phyloP scores from a whole-genome alignment of 2,888 invertebrate species.

The Drosophila koepferae region DNA sequence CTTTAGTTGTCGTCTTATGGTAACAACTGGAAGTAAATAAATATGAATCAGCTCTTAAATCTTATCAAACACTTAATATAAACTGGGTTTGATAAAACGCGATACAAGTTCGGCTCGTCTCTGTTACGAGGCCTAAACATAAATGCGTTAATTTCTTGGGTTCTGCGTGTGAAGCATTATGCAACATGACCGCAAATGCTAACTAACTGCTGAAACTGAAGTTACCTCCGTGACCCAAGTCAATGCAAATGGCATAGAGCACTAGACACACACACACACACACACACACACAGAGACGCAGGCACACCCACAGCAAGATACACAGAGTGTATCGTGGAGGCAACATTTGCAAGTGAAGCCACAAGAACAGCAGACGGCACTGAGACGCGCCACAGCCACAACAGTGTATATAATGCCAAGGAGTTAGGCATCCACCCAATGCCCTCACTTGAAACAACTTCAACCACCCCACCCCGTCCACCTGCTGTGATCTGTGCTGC shows the following conservation, averaged over 20 bases:
- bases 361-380: conserved; percentile 53
- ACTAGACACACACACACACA: conserved; percentile 10
- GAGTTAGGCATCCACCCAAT: conserved; percentile 24
- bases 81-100: too few relatives aligned
- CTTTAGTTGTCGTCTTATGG: too few relatives aligned
- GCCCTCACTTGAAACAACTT: neutral
- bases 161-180: conserved; percentile 3
- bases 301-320: conserved; percentile 25
- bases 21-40: too few relatives aligned
- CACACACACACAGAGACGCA: conserved; percentile 1
- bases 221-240: conserved; percentile 45
- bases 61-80: too few relatives aligned
- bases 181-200: conserved; percentile 42
- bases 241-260: conserved; percentile 34
- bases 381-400: conserved; percentile 46
- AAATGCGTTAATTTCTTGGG: conserved; percentile 20
- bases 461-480: neutral
- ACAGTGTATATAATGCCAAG: conserved; percentile 65
- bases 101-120: neutral
- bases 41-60: too few relatives aligned
- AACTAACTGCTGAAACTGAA: conserved; percentile 52
- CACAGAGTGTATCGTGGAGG: conserved; percentile 35
- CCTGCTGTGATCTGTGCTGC: conserved; percentile 39
- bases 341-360: conserved; percentile 65
- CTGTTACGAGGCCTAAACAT: neutral